Evolutionary conservation across 2,888 invertebrate species (phyloP).

Genomic region (Gortyna flavago): DNA sequence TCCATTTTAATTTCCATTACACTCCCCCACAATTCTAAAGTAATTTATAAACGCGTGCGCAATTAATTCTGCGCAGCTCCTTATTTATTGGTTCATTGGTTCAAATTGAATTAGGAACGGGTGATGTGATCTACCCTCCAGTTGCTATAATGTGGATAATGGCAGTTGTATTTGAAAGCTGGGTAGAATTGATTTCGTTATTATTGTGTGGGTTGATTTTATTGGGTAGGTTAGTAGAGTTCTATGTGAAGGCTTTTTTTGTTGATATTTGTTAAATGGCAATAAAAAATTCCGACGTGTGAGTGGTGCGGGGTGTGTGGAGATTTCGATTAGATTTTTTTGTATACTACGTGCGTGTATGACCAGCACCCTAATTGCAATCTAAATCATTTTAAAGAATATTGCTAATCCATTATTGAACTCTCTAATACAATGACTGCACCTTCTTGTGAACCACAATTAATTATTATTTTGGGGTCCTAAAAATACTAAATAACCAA

Average conservation of each 20-base stretch:
- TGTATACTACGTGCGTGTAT: neutral
- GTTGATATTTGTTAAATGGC: neutral
- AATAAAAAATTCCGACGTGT: neutral
- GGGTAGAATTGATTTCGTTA: constrained; percentile 15
- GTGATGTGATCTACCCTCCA: constrained; percentile 63
- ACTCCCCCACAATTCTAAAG: constrained; percentile 52
- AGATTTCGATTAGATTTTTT: neutral
- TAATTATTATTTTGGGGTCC: too few relatives aligned
- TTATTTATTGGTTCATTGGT: constrained; percentile 65
- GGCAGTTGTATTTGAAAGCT: constrained; percentile 30
- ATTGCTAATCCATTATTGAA: too few relatives aligned
- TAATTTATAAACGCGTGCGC: constrained; percentile 59
- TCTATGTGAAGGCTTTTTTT: neutral
- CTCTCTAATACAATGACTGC: too few relatives aligned
- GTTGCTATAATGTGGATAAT: constrained; percentile 40
- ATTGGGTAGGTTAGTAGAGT: neutral
- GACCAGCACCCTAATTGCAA: neutral
- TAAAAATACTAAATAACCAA: too few relatives aligned
- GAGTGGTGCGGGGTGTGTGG: neutral
- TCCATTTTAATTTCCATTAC: constrained; percentile 41
- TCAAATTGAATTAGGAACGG: constrained; percentile 65
- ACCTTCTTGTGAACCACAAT: too few relatives aligned
- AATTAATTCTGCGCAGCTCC: constrained; percentile 57
- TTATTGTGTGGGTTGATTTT: constrained; percentile 3
- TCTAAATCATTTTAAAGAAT: too few relatives aligned